phyloP scores from a whole-genome alignment of 2,113 vertebrate species.

The Cinclus mexicanus region DNA sequence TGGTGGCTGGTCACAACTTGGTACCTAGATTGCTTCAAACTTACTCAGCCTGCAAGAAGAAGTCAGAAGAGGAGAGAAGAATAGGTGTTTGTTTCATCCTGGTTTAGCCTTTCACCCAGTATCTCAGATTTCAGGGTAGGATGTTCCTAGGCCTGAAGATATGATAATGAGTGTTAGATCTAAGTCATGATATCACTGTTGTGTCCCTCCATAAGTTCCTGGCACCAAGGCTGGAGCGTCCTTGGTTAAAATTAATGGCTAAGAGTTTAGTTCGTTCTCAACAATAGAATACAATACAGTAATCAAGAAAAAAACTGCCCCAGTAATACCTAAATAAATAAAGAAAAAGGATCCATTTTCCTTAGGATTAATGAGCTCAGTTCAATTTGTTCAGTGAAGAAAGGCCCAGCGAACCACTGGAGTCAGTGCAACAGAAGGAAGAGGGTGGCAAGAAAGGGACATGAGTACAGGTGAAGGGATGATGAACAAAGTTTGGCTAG shows the following conservation, averaged over 20 bases:
- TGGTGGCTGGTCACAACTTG: neutral
- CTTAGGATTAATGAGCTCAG: neutral
- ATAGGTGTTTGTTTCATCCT: neutral
- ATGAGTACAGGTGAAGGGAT: fast-evolving
- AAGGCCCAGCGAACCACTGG: neutral
- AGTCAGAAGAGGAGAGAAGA: neutral
- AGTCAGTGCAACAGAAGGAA: neutral
- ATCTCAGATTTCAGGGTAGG: neutral
- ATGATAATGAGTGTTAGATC: neutral
- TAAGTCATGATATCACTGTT: neutral
- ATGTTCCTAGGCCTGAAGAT: neutral
- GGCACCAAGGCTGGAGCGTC: neutral
- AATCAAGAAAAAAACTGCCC: neutral
- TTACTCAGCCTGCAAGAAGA: neutral
- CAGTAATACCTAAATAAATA: neutral
- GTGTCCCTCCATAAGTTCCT: neutral
- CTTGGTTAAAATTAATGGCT: neutral
- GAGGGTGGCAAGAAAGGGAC: neutral
- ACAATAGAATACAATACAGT: neutral
- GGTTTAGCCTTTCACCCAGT: neutral
- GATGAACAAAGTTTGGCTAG: neutral
- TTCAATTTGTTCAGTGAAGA: neutral
- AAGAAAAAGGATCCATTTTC: neutral
- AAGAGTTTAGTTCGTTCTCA: neutral
- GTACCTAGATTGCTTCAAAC: neutral